These are phyloP conservation scores for Podarcis siculus DNA, from an alignment of 2,797 vertebrate species.

Conservation along the genomic window DNA sequence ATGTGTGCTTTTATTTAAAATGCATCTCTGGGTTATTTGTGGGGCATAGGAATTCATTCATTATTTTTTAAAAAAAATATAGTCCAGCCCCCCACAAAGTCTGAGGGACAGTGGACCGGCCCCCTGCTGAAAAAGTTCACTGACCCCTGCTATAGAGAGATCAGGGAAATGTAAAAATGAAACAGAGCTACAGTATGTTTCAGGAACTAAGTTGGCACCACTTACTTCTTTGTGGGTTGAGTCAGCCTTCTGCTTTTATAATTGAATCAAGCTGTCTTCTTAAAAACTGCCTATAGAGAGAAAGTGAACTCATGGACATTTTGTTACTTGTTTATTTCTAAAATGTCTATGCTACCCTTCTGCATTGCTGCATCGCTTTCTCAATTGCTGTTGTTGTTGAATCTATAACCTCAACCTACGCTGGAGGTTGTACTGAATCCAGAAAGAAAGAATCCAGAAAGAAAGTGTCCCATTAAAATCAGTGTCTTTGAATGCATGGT, in stretches of 20 bases:
- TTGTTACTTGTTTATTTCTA: neutral
- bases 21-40: no score
- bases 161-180: neutral
- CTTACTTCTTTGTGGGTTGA: slow-evolving; percentile 32
- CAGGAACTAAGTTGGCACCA: slow-evolving; percentile 41
- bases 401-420: neutral
- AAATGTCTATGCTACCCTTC: neutral
- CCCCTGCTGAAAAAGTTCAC: no score
- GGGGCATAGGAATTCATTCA: no score
- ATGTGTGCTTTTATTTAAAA: no score
- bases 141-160: slow-evolving; percentile 39
- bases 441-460: neutral
- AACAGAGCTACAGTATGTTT: slow-evolving; percentile 42
- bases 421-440: no score
- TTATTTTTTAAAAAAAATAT: no score
- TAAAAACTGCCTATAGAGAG: slow-evolving; percentile 48
- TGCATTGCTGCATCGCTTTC: neutral
- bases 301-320: slow-evolving; percentile 1
- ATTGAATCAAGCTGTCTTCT: slow-evolving; percentile 41
- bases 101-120: no score
- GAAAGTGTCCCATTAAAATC: neutral
- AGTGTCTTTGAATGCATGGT: neutral
- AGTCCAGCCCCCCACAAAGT: no score
- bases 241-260: slow-evolving; percentile 27
- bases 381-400: neutral